Evolutionary conservation across 2,888 invertebrate genomes (phyloP), one percentile per base, ranked within the genome.

Genomic region (Perizoma flavofasciatum): DNA sequence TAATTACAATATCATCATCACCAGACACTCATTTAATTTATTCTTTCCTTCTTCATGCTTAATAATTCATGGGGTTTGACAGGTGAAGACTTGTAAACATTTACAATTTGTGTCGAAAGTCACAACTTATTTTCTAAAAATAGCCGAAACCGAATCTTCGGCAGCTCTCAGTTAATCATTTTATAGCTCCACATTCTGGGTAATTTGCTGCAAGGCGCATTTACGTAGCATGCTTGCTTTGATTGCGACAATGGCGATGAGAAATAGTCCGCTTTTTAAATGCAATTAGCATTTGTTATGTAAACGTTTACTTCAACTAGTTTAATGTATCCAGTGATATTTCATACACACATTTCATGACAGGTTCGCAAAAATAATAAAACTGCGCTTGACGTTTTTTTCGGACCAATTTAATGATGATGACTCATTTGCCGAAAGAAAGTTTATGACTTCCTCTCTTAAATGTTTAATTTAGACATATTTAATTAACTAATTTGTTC

Each of bases 141-240:
- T 22, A 4, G 5, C 9, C 45, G 39, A 53, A 46, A 35, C 48
- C 44, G 51, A 57, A 51, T 48, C 9, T 32, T 43, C 34, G 43
- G 34, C n/a, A 33, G 34, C 37, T 10, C 32, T 49, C 46, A 22
- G 8, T 11, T 45, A 32, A 49, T 67, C 54, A 65, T 63, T 69
- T 66, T 56, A 68, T 55, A 47, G 46, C 35, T 54, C 61, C 44
- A 52, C 68, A 68, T 69, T 69, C 68, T 68, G 55, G 40, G 67
- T 64, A 68, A 71, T 72, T 69, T 65, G 70, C 61, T 57, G 47
- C 52, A 49, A 67, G 55, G 54, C 44, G 55, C 61, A 60, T 67
- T 67, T 67, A 67, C 68, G 55, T 51, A 50, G 50, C 49, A 65
- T 54, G 59, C 62, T 67, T 66, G 59, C 61, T 66, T 66, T 67